These are phyloP conservation scores for Chaetops frenatus DNA, from an alignment of 2,113 vertebrate species.

Conservation along the genomic window DNA sequence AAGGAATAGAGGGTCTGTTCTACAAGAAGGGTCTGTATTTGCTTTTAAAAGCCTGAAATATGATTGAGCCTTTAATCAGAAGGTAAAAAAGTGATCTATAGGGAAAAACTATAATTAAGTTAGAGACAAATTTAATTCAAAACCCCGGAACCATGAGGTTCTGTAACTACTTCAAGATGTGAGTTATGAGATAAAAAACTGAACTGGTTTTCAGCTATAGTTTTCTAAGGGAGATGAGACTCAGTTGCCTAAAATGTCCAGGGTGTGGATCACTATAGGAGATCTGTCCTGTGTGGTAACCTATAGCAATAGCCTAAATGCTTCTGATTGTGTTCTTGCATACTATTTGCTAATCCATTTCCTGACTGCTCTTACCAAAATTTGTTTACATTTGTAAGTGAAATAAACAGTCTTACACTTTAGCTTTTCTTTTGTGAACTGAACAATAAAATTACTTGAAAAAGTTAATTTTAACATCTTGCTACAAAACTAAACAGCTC, in stretches of 20 bases:
- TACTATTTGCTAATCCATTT: background rate
- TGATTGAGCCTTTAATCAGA: background rate
- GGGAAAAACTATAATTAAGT: background rate
- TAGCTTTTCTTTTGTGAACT: background rate
- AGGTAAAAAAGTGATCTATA: background rate
- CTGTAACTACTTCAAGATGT: background rate
- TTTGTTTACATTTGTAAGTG: background rate
- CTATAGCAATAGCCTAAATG: background rate
- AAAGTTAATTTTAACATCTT: background rate
- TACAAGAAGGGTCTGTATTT: background rate
- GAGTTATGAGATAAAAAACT: background rate
- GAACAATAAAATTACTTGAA: background rate
- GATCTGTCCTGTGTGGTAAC: background rate
- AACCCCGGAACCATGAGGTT: background rate
- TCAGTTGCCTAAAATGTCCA: background rate
- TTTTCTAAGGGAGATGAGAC: background rate
- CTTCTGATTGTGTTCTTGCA: background rate
- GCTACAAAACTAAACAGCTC: background rate
- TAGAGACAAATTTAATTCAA: background rate
- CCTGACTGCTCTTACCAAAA: background rate
- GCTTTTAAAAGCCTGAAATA: background rate
- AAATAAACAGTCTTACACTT: background rate
- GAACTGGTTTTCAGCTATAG: background rate
- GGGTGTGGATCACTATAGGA: background rate
- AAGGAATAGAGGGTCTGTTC: background rate